Base-by-base conservation (phyloP, 2,888 invertebrate genomes). In the Cryptus armator region DNA sequence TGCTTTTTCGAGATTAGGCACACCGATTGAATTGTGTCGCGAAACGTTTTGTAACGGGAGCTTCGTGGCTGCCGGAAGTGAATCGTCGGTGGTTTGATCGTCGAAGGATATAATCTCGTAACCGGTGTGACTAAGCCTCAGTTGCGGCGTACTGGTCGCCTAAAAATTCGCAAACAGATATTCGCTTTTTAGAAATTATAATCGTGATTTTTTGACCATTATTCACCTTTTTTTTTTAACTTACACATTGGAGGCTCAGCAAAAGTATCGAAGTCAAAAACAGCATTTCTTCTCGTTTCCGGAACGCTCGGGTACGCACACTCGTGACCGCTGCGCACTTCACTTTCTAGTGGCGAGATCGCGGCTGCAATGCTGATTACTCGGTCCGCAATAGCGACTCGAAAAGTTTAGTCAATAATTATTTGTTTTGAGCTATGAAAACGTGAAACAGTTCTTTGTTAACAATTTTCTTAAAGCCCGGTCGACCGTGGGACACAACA, bases 61-160 rank as follows among this genome's bases (percentile, higher is more conserved):
- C 37, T 62, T 82, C 14, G 72, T 29, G 2, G 68, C 46, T 14
- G n/a, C 12, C 10, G 78, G 62, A 1, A 32, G 16, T 1, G 14
- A n/a, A 3, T 81, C 75, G 1, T 80, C 84, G 66, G 51, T 16
- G 2, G 29, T 76, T 10, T 59, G 75, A 10, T 81, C 84, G 66
- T 75, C 62, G 53, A 86, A 75, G 2, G 86, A 86, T 70, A 84
- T 86, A 68, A 84, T 48, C 71, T 86, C 84, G 70, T 86, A 86
- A 16, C 84, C 84, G 10, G 86, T 74, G 44, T 81, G 75, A 1
- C 81, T 81, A 10, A 86, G 37, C 14, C 84, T 74, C 75, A 86
- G 46, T 12, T 78, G 78, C 2, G 86, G 81, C 9, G 64, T 43
- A 14, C 56, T 84, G 48, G 19, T 81, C n/a, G 19, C 81, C 81